A percentile compares a stretch with the other conserved stretches of the same genome.
phyloP scores from a whole-genome alignment of 2,113 vertebrate genomes.

The Montifringilla adamsi region DNA sequence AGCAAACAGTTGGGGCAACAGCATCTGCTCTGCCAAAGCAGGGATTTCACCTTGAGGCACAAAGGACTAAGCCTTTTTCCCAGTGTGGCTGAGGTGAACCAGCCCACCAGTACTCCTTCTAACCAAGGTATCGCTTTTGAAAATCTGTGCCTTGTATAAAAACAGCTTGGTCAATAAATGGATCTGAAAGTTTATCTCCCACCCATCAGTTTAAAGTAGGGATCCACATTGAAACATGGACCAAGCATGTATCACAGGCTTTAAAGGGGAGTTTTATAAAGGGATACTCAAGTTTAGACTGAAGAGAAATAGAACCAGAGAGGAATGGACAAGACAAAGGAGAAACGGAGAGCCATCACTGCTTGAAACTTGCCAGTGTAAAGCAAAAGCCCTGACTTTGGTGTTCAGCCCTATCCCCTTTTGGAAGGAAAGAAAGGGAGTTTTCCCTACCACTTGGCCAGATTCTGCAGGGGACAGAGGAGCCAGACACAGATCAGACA shows the following conservation, averaged over 20 bases:
- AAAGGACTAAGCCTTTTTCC: not conserved
- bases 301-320: not conserved
- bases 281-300: not conserved
- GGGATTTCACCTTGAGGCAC: not conserved
- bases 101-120: not conserved
- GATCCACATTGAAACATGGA: not conserved
- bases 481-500: accelerated
- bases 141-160: not conserved
- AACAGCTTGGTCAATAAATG: not conserved
- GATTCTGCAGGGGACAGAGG: not conserved
- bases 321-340: not conserved
- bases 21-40: not conserved
- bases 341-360: not conserved
- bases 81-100: not conserved
- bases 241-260: not conserved
- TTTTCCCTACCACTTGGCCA: not conserved
- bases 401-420: not conserved
- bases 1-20: not conserved
- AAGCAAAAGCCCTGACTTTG: not conserved
- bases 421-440: not conserved
- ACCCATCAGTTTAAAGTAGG: not conserved
- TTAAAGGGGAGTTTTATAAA: not conserved
- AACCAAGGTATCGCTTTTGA: not conserved
- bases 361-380: not conserved
- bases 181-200: not conserved